A percentile compares a stretch with the other conserved stretches of the same genome.
These are phyloP conservation scores for Diprion similis DNA, from an alignment of 1,140 invertebrate genomes.

Conservation along the genomic window DNA sequence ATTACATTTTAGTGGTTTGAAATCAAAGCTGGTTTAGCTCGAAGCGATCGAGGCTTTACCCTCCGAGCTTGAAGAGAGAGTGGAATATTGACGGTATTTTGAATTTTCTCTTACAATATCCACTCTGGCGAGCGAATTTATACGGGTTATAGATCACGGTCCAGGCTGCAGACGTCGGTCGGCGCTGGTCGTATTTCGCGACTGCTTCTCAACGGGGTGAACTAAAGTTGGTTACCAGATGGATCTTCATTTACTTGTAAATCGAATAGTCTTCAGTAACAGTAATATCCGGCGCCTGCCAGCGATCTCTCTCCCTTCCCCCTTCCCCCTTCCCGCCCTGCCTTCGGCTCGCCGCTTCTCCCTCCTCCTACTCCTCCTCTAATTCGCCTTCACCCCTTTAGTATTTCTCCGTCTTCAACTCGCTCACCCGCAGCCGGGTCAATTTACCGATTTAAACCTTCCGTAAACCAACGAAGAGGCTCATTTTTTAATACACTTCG, in stretches of 20 bases:
- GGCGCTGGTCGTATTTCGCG: too few relatives aligned
- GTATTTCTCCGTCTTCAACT: constrained; percentile 16
- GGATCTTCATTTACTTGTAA: constrained; percentile 42
- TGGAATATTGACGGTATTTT: too few relatives aligned
- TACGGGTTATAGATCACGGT: too few relatives aligned
- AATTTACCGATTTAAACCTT: not conserved
- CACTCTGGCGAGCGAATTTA: too few relatives aligned
- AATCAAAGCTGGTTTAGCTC: too few relatives aligned
- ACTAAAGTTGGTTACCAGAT: constrained; percentile 22
- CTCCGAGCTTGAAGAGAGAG: too few relatives aligned
- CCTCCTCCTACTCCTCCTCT: constrained; percentile 18
- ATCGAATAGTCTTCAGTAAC: constrained; percentile 52
- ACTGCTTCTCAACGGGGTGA: not conserved
- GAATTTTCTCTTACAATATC: too few relatives aligned
- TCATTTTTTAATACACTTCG: too few relatives aligned
- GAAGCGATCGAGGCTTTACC: too few relatives aligned
- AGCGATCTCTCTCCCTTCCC: constrained; percentile 19
- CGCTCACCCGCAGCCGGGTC: not conserved
- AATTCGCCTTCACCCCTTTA: not conserved
- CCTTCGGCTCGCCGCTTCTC: constrained; percentile 14
- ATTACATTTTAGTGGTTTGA: too few relatives aligned
- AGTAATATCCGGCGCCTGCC: constrained; percentile 44
- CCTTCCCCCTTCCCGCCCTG: constrained; percentile 13
- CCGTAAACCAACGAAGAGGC: too few relatives aligned
- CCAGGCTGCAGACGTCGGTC: too few relatives aligned